Evolutionary conservation across 2,797 vertebrate genomes (phyloP).

Genomic region (Schizopygopsis pylzovi): DNA sequence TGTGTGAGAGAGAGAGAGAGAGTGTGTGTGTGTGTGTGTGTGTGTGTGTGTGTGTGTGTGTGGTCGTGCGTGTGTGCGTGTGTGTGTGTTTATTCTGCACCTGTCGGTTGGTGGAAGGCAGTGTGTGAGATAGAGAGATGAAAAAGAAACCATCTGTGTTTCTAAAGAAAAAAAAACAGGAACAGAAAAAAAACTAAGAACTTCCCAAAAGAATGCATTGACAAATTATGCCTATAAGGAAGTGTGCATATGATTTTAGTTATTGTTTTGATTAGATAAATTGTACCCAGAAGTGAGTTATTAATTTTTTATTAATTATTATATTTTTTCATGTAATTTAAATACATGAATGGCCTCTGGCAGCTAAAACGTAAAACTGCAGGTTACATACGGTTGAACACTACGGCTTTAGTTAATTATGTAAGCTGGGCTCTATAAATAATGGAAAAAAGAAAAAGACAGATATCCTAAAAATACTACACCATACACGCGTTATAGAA

Average conservation of each 20-base stretch:
- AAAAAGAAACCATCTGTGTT: slow-evolving; percentile 45
- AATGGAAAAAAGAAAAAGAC: not conserved
- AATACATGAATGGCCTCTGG: not conserved
- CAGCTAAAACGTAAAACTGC: not conserved
- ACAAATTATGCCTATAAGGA: not conserved
- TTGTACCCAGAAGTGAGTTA: not conserved
- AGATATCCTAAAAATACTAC: not conserved
- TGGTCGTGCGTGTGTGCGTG: not conserved
- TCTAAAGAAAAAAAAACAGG: slow-evolving; percentile 5
- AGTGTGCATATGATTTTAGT: not conserved
- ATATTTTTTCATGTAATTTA: not conserved
- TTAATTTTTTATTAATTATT: not conserved
- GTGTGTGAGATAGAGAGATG: slow-evolving; percentile 29
- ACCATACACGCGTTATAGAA: not conserved
- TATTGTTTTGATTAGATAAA: slow-evolving; percentile 5
- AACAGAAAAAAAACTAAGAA: not conserved
- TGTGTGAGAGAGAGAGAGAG: no score
- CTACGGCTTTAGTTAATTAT: not conserved
- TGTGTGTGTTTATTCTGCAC: slow-evolving; percentile 9
- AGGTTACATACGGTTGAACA: not conserved
- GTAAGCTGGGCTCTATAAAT: not conserved
- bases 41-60: not conserved
- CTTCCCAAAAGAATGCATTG: not conserved
- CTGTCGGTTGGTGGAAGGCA: slow-evolving; percentile 35
- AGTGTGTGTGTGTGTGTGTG: slow-evolving; percentile 1